Base-by-base conservation (phyloP, 1,140 invertebrate genomes). In the Harlomillsia oculata region DNA sequence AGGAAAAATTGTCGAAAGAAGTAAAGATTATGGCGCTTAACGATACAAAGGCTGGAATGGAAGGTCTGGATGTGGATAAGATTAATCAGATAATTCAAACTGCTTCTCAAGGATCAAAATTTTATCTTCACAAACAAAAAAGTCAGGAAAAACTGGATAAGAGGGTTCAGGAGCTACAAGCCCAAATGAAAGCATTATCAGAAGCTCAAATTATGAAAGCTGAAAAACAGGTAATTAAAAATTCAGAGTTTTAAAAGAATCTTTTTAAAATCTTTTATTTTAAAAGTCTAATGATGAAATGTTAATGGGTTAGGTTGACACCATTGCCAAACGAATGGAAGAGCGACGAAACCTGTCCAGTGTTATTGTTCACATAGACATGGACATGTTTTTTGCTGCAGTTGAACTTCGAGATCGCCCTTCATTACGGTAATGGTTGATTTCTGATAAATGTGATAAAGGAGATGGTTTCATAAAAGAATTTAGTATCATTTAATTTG, bases 331-430 rank as follows among this genome's bases (percentile, higher is more conserved):
- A 44, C 48, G 68, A 18, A 59, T 78, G 18, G 72, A 77, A 56
- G 26, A 32, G 23, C 46, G 53, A 21, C 53, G 74, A 56, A 74
- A 79, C 67, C 65, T 80, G 8, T 70, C 60, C 52, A 69, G 69
- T n/a, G 74, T 71, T 11, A 77, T 80, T 61, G 77, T 82, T 8
- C 81, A 83, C 62, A 71, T 83, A 43, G 82, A 83, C 67, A 80
- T 83, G 79, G 82, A 83, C 70, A 77, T 77, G 11, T 83, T 80
- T 66, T 83, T 76, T 69, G 81, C 79, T 49, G 76, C 79, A 29
- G 82, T 84, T 2, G 82, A 85, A 68, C 81, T 81, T 71, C 67
- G 74, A 57, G 79, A 83, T 56, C 68, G 79, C 64, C 80, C 80
- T 5, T 45, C 55, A 18, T 68, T 84, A 9, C 68, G 53, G 68